Evolutionary conservation across 2,113 vertebrate genomes (phyloP), one percentile per base, ranked within the genome.

Genomic region (Phoxinus phoxinus): DNA sequence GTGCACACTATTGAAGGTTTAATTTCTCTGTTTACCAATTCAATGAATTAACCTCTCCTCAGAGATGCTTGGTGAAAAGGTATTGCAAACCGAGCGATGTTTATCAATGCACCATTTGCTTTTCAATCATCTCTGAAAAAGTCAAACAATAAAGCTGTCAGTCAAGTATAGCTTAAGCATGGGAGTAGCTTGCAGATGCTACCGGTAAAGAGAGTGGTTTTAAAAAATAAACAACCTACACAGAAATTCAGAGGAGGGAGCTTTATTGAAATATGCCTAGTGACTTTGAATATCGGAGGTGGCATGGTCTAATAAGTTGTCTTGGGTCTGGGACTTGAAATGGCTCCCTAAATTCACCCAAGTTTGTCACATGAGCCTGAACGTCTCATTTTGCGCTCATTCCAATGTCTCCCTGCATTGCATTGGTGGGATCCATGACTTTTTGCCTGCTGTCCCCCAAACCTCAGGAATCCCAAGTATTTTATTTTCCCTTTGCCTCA

Each of bases 401-500:
- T 85, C 81, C 15, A 72, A 72, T 84, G 63, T 88, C 78, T 86
- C 83, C 83, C 71, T 81, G n/a, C 61, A 53, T 30, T 76, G 46
- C 25, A 51, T 85, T 15, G 56, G 83, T 86, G 71, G 61, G 85
- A 88, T 90, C 72, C 91, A 88, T 83, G 89, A 90, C 89, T 81
- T 75, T 90, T 87, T 86, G 90, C 91, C 90, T 88, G 85, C 51
- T 87, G 90, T 90, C 87, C 87, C 87, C 81, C 32, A 87, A 88
- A 90, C 87, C 89, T 87, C 88, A 93, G 93, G 93, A 94, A 95
- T 95, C 90, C 76, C 17, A 94, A 90, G 87, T 87, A 94, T 95
- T 94, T 94, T 92, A 93, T 94, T 95, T 94, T 95, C 89, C 91
- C 90, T 93, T 90, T 89, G 89, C 91, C 93, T 93, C 89, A 94